Evolutionary conservation across 2,113 vertebrate genomes (phyloP), one percentile per base, ranked within the genome.

Genomic region (Bombycilla garrulus): DNA sequence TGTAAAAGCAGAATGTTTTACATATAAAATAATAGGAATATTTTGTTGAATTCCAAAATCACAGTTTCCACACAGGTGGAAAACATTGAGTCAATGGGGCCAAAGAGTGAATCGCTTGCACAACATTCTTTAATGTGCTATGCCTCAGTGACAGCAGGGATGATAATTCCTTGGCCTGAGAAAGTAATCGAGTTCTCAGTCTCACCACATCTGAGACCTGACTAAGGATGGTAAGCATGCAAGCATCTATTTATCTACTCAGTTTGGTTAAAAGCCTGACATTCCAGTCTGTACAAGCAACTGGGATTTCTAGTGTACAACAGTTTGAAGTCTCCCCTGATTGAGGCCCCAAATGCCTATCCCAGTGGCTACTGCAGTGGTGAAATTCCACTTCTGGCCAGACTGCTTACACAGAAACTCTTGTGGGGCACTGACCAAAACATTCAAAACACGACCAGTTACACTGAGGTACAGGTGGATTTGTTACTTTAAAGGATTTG

Each of bases 321-420:
- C 42, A 50, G 11, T 15, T 36, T 45, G 38, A 53, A 28, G 42
- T 10, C 20, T 85, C 17, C 47, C 14, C 26, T 31, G 48, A 26
- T 1, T 0, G 0, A 81, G 53, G 58, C 8, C 16, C 29, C 2
- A 6, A 11, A 53, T 7, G 7, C 12, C 24, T 13, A 24, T 28
- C 44, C 42, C 66, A 50, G 65, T 11, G 16, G 45, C 31, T 65
- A 65, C 57, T 60, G 60, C 21, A 71, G 57, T 0, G 0, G 19
- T 13, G 62, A 77, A 73, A 91, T 61, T 76, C 74, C n/a, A 28
- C 47, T 82, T 87, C 54, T 82, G 62, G n/a, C 15, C 29, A 77
- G 33, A 10, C 29, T 42, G 7, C 18, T 77, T 61, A 35, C 38
- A 44, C 0, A 66, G 42, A 60, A 80, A 80, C 13, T 19, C 70